Conservation (phyloP, 2,113 vertebrate genomes). For the Plecturocebus donacophilus region DNA sequence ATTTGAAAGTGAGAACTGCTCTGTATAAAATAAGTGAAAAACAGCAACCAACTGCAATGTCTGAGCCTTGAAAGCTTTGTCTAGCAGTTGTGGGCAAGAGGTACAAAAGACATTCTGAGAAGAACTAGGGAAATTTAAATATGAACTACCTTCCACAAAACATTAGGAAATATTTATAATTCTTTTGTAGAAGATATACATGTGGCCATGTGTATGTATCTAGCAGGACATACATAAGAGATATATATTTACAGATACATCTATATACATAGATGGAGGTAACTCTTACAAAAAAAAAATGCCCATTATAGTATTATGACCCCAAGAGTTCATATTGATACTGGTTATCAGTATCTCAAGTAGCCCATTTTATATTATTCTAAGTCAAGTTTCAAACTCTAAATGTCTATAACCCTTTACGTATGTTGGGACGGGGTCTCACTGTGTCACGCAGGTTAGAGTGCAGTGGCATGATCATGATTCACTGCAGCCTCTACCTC, state of each 20-base stretch:
- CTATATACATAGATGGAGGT: neutral
- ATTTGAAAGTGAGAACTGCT: neutral
- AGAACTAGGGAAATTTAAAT: neutral
- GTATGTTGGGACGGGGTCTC: no score
- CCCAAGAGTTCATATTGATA: neutral
- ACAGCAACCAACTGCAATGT: neutral
- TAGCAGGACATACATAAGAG: neutral
- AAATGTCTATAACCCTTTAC: neutral
- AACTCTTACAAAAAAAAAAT: no score
- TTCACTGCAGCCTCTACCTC: no score
- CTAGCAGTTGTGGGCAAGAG: no score
- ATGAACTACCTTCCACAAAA: neutral
- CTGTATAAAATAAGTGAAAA: neutral
- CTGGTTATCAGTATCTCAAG: neutral
- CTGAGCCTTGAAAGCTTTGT: neutral
- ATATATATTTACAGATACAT: neutral
- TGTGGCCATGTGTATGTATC: neutral
- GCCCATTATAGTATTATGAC: neutral
- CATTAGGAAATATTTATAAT: neutral
- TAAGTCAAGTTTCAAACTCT: neutral
- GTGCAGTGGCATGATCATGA: no score
- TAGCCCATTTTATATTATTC: neutral
- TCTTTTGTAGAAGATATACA: neutral
- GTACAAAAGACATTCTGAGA: neutral
- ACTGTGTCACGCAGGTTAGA: no score